Conservation (phyloP, 2,113 vertebrate genomes). For the Fulica atra region DNA sequence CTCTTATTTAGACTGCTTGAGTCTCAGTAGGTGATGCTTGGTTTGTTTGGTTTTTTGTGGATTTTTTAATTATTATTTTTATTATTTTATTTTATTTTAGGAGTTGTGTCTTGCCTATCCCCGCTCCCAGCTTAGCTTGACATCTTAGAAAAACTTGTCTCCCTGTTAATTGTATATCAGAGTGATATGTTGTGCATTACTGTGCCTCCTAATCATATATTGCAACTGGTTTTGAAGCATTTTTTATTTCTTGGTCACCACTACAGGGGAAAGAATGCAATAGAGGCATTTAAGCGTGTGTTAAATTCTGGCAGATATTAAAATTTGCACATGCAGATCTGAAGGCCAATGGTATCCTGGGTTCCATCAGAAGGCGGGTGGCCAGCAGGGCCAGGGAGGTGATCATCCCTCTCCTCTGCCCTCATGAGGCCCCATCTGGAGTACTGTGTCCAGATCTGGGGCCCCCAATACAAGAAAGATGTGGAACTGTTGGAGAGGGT, state of each 20-base stretch:
- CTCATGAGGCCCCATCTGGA: no score
- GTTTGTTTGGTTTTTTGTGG: no score
- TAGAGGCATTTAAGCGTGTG: slow-evolving; percentile 1
- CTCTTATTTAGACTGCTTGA: background rate
- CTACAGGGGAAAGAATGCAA: background rate
- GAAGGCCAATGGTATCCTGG: no score
- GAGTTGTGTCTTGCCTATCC: background rate
- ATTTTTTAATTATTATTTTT: no score
- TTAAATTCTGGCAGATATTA: background rate
- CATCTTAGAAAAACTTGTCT: slow-evolving; percentile 12
- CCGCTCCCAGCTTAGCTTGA: slow-evolving; percentile 36
- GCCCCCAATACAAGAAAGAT: no score
- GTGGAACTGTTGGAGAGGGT: no score
- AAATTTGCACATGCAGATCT: no score
- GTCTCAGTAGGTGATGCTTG: background rate
- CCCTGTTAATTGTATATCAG: background rate
- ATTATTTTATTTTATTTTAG: background rate
- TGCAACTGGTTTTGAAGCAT: slow-evolving; percentile 40
- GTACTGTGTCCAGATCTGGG: no score
- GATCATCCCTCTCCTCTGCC: no score
- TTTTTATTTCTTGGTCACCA: slow-evolving; percentile 15
- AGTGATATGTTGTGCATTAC: background rate
- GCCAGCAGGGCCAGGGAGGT: no score
- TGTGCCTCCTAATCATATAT: slow-evolving; percentile 7
- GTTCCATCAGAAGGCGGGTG: no score